A percentile compares a stretch with the other conserved stretches of the same genome.
Evolutionary conservation across 2,797 vertebrate genomes (phyloP).

Genomic region (Propithecus deckenii): DNA sequence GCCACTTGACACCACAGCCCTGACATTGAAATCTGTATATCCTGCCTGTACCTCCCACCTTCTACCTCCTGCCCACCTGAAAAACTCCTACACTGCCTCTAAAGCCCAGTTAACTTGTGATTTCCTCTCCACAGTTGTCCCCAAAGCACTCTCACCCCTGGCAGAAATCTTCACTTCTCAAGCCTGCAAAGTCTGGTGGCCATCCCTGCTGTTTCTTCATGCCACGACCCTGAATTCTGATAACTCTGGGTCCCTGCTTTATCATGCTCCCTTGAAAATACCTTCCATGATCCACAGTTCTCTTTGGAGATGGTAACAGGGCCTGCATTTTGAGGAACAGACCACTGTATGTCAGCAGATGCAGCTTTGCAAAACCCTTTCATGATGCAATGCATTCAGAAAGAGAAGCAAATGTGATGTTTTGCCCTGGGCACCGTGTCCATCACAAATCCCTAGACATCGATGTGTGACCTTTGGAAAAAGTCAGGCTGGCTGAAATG

Average conservation of each 20-base stretch:
- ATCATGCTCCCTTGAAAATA: background rate
- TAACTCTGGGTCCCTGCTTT: background rate
- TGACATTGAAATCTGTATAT: background rate
- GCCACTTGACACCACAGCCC: background rate
- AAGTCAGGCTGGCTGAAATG: conserved; percentile 47
- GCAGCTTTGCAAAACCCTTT: background rate
- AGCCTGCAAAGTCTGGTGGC: background rate
- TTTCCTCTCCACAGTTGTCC: background rate
- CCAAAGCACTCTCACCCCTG: background rate
- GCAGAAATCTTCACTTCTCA: background rate
- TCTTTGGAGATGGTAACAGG: background rate
- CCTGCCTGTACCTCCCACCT: background rate
- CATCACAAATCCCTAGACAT: conserved; percentile 24
- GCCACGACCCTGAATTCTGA: background rate
- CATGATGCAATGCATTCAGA: background rate
- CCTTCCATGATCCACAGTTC: background rate
- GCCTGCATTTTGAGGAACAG: no score
- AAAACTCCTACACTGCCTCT: background rate
- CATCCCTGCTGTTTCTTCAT: background rate
- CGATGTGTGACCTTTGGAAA: conserved; percentile 22
- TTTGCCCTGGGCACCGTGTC: background rate
- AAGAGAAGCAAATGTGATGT: conserved; percentile 35
- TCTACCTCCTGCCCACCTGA: background rate
- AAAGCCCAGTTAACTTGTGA: background rate
- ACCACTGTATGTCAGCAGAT: background rate